phyloP scores from a whole-genome alignment of 2,113 vertebrate genomes.

The Sinocyclocheilus maitianheensis region DNA sequence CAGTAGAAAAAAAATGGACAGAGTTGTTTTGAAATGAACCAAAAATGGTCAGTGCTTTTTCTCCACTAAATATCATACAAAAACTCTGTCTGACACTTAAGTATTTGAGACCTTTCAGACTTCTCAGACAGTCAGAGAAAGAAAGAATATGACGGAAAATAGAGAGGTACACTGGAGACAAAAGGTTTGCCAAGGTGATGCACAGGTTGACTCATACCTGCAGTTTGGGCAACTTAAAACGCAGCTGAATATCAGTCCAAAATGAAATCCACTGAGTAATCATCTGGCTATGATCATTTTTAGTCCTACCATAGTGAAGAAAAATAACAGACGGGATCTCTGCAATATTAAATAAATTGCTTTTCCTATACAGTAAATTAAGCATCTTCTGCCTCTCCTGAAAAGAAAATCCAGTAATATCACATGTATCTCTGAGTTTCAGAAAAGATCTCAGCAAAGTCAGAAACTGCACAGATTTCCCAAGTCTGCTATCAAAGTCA shows the following conservation, averaged over 20 bases:
- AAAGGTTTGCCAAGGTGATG: not conserved
- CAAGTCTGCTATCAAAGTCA: not conserved
- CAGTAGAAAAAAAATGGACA: conserved; percentile 41
- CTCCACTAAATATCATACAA: not conserved
- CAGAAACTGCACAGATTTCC: not conserved
- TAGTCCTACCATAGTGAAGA: not conserved
- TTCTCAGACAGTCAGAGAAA: not conserved
- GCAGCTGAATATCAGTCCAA: not conserved
- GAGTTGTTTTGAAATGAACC: conserved; percentile 35
- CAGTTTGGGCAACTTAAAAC: conserved; percentile 6
- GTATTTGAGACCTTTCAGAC: not conserved
- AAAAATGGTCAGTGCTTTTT: conserved; percentile 22
- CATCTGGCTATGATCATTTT: not conserved
- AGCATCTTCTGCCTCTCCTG: not conserved
- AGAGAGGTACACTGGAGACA: conserved; percentile 9
- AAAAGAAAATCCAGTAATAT: not conserved
- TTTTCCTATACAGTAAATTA: not conserved
- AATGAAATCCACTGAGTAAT: not conserved
- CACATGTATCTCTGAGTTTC: not conserved
- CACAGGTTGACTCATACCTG: conserved; percentile 1
- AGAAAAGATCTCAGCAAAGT: not conserved
- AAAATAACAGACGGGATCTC: not conserved
- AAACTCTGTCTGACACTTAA: conserved; percentile 7
- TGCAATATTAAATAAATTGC: not conserved
- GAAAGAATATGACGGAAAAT: not conserved